phyloP scores from a whole-genome alignment of 1,140 invertebrate species.

The Zeugodacus cucurbitae region DNA sequence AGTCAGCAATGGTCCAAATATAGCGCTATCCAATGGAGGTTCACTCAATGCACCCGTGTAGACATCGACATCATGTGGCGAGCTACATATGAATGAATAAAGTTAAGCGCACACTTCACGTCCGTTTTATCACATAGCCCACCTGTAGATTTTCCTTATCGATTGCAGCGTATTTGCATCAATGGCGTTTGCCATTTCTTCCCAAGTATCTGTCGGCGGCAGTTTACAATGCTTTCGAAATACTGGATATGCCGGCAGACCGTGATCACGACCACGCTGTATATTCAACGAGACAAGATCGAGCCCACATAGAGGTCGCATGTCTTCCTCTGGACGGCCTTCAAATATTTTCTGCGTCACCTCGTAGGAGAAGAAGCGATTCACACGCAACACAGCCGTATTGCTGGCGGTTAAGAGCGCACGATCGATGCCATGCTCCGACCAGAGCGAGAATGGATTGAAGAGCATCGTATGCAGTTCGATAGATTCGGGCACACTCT shows the following conservation, averaged over 20 bases:
- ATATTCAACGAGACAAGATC: conserved; percentile 90
- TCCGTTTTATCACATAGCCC: conserved; percentile 45
- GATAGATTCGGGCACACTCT: conserved; percentile 73
- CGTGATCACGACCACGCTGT: conserved; percentile 89
- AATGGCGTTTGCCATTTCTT: conserved; percentile 76
- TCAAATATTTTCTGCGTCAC: conserved; percentile 77
- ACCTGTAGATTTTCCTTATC: conserved; percentile 76
- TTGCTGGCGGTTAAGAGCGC: conserved; percentile 73
- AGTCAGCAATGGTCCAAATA: conserved; percentile 85
- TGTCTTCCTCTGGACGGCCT: conserved; percentile 51
- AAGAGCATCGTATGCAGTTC: conserved; percentile 85
- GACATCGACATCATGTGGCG: conserved; percentile 86
- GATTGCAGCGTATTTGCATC: conserved; percentile 72
- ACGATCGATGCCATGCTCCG: conserved; percentile 70
- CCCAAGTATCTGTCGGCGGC: conserved; percentile 75
- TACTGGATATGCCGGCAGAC: conserved; percentile 80
- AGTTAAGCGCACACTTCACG: not conserved
- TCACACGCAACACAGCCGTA: conserved; percentile 75
- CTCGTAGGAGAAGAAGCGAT: conserved; percentile 76
- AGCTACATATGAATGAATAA: conserved; percentile 63
- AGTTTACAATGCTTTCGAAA: conserved; percentile 83
- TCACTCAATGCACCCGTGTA: conserved; percentile 89
- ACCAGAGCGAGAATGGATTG: conserved; percentile 83
- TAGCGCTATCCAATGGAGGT: conserved; percentile 72
- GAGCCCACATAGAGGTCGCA: conserved; percentile 72